Evolutionary conservation across 2,113 vertebrate species (phyloP).

Genomic region (Oreochromis aureus): DNA sequence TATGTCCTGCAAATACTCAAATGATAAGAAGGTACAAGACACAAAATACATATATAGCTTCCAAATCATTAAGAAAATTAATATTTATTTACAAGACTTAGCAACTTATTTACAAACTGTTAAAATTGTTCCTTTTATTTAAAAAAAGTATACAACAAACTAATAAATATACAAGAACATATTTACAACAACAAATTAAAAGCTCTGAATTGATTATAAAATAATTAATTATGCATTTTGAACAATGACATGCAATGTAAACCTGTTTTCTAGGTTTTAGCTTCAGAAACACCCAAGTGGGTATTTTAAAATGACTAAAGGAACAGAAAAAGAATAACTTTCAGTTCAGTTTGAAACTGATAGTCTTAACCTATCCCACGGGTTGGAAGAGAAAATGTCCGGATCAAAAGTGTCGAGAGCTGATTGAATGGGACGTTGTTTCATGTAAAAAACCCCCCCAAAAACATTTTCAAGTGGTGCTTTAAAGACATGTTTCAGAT

Average conservation of each 20-base stretch:
- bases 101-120: conserved; percentile 44
- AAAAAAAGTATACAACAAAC: conserved; percentile 5
- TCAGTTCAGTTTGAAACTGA: background rate
- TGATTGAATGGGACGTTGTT: background rate
- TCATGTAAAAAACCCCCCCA: background rate
- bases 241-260: background rate
- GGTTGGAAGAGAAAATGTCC: background rate
- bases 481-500: background rate
- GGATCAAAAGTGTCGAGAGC: background rate
- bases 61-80: conserved; percentile 21
- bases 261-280: background rate
- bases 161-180: conserved; percentile 48
- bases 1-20: background rate
- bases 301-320: background rate
- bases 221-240: background rate
- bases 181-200: background rate
- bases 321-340: background rate
- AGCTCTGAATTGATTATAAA: conserved; percentile 6
- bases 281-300: background rate
- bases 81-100: conserved; percentile 59
- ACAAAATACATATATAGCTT: background rate
- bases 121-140: background rate
- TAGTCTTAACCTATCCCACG: background rate
- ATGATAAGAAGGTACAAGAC: background rate
- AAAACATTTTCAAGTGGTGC: background rate